Evolutionary conservation across 1,140 invertebrate species (phyloP), one percentile per base, ranked within the genome.

Genomic region (Bombus impatiens): DNA sequence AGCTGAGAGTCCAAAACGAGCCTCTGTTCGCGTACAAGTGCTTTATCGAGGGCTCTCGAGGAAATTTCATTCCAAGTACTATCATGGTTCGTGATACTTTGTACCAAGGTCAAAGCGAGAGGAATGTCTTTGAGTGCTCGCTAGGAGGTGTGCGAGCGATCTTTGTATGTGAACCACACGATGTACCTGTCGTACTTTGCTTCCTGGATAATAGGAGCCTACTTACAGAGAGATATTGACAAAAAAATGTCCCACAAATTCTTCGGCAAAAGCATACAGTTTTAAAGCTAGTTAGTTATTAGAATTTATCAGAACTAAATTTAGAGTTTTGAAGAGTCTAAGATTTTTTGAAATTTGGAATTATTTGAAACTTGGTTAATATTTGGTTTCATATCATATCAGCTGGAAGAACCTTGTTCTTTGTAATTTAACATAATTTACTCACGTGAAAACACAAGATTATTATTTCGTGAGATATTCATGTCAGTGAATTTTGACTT

Each of bases 31-130:
- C 25, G 70, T 74, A 62, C 68, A 10, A 77, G 62, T 53, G 57
- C 81, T 83, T 83, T 62, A 83, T 83, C 82, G 74, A 78, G 74
- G 72, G 74, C 74, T 76, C 77, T 88, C 68, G 82, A 88, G 87
- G 67, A 88, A 89, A 89, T 89, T 89, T 89, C 82, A 88, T 88
- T 88, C 72, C 47, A 88, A 89, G 87, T 85, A 59, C 82, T 89
- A 89, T 88, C 67, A 67, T 70, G 67, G 35, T 72, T 53, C 77
- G 18, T 37, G 68, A 79, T 82, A 81, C 84, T 86, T 88, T 78
- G 74, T 77, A 32, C 82, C 59, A 78, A 83, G 74, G 74, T 57
- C 82, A 83, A 83, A 83, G 82, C 59, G 42, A 53, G 62, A 77
- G 74, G 82, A 83, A 83, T 83, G 74, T 83, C 74, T 78, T 83